Evolutionary conservation across 1,140 invertebrate species (phyloP).

Genomic region (Sitodiplosis mosellana): DNA sequence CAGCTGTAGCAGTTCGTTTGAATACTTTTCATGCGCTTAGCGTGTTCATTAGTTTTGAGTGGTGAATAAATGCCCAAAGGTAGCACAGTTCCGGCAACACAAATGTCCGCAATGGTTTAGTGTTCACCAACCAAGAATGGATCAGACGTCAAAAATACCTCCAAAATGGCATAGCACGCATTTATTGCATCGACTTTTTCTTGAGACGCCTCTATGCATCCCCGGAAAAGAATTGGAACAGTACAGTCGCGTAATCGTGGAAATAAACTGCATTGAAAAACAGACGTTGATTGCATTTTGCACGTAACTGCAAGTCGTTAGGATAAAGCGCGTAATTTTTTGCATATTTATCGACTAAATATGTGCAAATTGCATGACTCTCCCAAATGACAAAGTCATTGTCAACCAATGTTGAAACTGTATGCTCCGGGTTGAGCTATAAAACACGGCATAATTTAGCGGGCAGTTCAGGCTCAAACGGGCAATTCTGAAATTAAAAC

Average conservation of each 20-base stretch:
- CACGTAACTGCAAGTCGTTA: constrained; percentile 29
- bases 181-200: neutral
- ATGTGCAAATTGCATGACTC: constrained; percentile 35
- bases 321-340: constrained; percentile 36
- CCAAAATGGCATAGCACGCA: no score
- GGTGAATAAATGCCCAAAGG: no score
- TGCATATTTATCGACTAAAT: constrained; percentile 34
- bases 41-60: no score
- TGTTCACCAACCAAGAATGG: no score
- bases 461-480: no score
- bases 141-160: no score
- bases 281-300: constrained; percentile 33
- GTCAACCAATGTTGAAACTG: constrained; percentile 38
- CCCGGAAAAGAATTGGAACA: neutral
- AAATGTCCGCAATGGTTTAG: no score
- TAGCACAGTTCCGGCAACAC: no score
- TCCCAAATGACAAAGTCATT: constrained; percentile 36
- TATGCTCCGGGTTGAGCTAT: constrained; percentile 31
- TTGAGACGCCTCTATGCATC: neutral
- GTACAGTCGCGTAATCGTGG: neutral
- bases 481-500: no score
- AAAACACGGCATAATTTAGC: no score
- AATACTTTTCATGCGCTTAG: no score
- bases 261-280: constrained; percentile 36
- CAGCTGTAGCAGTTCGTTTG: no score